Percentiles rank a stretch among this genome's conserved stretches.
These are phyloP conservation scores for Ceyx cyanopectus DNA, from an alignment of 2,113 vertebrate species.

Conservation along the genomic window DNA sequence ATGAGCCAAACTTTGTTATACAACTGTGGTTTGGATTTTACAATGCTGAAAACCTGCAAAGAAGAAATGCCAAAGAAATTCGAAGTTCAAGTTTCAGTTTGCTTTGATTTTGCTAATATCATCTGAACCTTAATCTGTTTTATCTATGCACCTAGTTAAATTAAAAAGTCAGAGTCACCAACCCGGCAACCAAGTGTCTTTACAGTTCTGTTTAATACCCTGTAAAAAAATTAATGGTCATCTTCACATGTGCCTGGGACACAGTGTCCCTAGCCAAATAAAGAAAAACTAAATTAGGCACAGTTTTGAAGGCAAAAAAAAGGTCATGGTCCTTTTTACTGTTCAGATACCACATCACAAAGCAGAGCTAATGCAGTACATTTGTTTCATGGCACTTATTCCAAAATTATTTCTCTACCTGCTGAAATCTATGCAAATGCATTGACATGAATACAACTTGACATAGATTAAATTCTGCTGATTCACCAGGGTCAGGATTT, in stretches of 20 bases:
- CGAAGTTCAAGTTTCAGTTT: not conserved
- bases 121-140: not conserved
- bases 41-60: not conserved
- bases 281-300: not conserved
- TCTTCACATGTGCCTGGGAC: not conserved
- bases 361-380: not conserved
- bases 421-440: not conserved
- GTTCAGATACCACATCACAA: not conserved
- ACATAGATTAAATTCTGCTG: not conserved
- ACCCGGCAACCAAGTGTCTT: not conserved
- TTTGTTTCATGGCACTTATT: not conserved
- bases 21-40: not conserved
- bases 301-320: not conserved
- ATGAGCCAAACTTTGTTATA: not conserved
- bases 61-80: not conserved
- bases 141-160: not conserved
- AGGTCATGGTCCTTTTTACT: not conserved
- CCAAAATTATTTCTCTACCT: not conserved
- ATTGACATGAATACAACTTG: not conserved
- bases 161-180: not conserved
- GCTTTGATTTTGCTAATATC: not conserved
- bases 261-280: not conserved
- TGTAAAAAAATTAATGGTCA: not conserved
- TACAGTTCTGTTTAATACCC: not conserved
- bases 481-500: constrained; percentile 11